phyloP scores from a whole-genome alignment of 92 coral and sea anemone species.

The Palythoa caribaeorum region DNA sequence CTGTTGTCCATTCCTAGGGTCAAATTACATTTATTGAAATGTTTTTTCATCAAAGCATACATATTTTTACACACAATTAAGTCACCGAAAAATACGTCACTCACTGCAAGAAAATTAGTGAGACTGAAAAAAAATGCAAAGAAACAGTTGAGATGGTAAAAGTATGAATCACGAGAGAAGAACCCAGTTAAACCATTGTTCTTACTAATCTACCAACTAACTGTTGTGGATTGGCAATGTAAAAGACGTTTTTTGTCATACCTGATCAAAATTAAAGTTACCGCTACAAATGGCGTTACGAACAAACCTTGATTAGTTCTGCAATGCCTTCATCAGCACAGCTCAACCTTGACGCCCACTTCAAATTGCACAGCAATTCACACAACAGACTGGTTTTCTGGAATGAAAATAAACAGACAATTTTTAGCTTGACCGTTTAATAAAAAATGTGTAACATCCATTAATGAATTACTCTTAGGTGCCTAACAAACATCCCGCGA shows the following conservation, averaged over 20 bases:
- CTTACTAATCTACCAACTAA: no score
- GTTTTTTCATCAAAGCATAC: neutral
- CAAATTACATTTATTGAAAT: neutral
- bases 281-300: neutral
- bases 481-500: no score
- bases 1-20: slow-evolving; percentile 69
- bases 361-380: slow-evolving; percentile 62
- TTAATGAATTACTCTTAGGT: no score
- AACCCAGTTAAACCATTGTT: no score
- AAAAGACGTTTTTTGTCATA: no score
- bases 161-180: no score
- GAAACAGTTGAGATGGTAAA: no score
- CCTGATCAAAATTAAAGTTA: neutral
- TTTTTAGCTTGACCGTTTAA: neutral
- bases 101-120: no score
- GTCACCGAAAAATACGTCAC: no score
- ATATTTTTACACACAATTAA: no score
- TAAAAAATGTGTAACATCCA: neutral
- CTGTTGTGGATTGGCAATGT: no score
- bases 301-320: slow-evolving; percentile 69
- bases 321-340: slow-evolving; percentile 51
- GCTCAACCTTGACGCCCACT: slow-evolving; percentile 66
- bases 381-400: slow-evolving; percentile 46
- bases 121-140: no score
- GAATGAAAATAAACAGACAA: neutral